A percentile compares a stretch with the other conserved stretches of the same genome.
phyloP scores from a whole-genome alignment of 2,113 vertebrate species.

The Neofelis nebulosa region DNA sequence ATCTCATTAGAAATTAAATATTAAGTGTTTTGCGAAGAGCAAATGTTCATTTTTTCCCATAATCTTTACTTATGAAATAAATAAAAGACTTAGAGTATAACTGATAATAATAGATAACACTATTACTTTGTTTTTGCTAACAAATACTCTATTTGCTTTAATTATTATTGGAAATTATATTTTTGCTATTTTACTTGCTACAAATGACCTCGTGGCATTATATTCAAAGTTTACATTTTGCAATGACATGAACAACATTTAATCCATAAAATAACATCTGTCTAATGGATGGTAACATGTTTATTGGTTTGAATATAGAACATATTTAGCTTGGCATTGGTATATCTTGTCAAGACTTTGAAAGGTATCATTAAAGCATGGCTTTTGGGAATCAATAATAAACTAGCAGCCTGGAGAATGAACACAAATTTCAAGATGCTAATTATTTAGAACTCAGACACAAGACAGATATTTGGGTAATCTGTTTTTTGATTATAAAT shows the following conservation, averaged over 20 bases:
- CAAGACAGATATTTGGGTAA: background rate
- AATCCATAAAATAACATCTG: background rate
- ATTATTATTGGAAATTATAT: slow-evolving; percentile 33
- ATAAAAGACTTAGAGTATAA: slow-evolving; percentile 28
- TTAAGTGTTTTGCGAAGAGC: background rate
- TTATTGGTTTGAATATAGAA: slow-evolving; percentile 21
- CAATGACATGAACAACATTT: slow-evolving; percentile 5
- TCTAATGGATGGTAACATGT: background rate
- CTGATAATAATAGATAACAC: background rate
- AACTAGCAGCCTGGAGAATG: background rate
- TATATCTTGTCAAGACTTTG: background rate
- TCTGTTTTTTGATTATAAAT: slow-evolving; percentile 22
- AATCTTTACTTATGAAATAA: slow-evolving; percentile 36
- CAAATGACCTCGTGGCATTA: slow-evolving; percentile 4
- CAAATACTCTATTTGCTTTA: slow-evolving; percentile 36
- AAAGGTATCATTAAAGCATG: slow-evolving; percentile 36
- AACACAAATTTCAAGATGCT: slow-evolving; percentile 11
- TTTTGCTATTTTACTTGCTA: slow-evolving; percentile 17
- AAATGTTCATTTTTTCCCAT: background rate
- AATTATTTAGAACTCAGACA: background rate
- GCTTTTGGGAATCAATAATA: slow-evolving; percentile 35
- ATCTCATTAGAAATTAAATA: background rate
- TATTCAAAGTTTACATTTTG: slow-evolving; percentile 39
- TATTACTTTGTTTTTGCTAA: slow-evolving; percentile 24
- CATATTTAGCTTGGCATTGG: background rate